These are phyloP conservation scores for Busseola fusca DNA, from an alignment of 2,888 invertebrate species.

Conservation along the genomic window DNA sequence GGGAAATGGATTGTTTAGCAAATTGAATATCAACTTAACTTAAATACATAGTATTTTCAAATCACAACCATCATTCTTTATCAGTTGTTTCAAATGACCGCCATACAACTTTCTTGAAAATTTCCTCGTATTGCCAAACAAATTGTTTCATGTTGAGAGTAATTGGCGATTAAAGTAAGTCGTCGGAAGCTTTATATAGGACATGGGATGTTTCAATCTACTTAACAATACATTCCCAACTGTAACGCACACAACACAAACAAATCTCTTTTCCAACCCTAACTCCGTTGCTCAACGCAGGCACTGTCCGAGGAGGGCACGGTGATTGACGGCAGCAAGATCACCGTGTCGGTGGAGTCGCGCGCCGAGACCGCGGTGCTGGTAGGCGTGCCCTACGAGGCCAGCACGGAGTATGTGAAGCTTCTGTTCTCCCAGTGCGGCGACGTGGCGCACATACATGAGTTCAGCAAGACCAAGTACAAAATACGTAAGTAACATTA, in stretches of 20 bases:
- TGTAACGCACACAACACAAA: neutral
- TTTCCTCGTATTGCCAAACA: neutral
- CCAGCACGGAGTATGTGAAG: conserved; percentile 83
- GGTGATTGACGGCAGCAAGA: conserved; percentile 77
- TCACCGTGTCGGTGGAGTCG: conserved; percentile 83
- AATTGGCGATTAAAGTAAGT: neutral
- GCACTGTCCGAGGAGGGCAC: conserved; percentile 82
- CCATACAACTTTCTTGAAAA: neutral
- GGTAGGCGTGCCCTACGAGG: conserved; percentile 87
- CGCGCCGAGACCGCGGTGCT: conserved; percentile 86
- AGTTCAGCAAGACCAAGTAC: conserved; percentile 88
- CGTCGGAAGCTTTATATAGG: neutral
- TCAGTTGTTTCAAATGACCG: neutral
- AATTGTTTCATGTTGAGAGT: neutral
- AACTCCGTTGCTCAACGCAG: conserved; percentile 64
- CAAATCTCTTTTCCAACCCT: neutral
- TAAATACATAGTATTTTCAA: neutral
- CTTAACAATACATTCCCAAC: conserved; percentile 2
- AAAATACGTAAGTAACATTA: conserved; percentile 81
- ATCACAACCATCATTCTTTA: neutral
- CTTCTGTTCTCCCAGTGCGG: conserved; percentile 85
- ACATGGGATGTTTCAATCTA: neutral
- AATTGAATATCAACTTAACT: neutral
- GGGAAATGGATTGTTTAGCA: conserved; percentile 7
- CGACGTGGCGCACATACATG: conserved; percentile 84